phyloP scores from a whole-genome alignment of 1,140 invertebrate species.

The Calephelis virginiensis region DNA sequence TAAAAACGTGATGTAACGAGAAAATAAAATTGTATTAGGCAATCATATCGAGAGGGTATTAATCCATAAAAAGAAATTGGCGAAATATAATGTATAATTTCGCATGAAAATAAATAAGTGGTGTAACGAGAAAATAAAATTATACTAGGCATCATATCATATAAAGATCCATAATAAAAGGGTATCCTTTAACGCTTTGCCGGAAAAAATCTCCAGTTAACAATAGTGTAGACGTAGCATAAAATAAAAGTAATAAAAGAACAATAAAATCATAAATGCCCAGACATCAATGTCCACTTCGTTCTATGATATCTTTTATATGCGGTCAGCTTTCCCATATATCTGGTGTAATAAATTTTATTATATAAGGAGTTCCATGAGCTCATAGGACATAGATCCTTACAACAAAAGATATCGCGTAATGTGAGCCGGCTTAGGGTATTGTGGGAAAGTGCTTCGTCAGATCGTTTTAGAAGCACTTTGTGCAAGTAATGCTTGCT shows the following conservation, averaged over 20 bases:
- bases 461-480: neutral
- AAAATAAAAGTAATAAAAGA: constrained; percentile 11
- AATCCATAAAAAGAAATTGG: too few relatives aligned
- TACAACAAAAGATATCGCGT: constrained; percentile 1
- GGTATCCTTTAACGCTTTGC: constrained; percentile 1
- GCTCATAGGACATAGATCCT: neutral
- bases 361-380: constrained; percentile 3
- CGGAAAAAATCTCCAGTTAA: neutral
- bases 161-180: neutral
- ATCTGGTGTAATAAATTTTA: constrained; percentile 3
- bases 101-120: neutral
- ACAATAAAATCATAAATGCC: constrained; percentile 11
- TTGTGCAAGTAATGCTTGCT: neutral
- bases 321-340: constrained; percentile 7
- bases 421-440: neutral
- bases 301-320: constrained; percentile 6
- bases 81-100: too few relatives aligned
- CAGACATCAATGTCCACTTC: constrained; percentile 9
- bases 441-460: neutral
- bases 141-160: neutral
- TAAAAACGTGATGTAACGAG: neutral
- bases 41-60: neutral
- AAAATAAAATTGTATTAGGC: constrained; percentile 1
- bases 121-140: neutral
- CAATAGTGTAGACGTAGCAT: neutral